Percentiles rank a stretch among this genome's conserved stretches.
Evolutionary conservation across 2,113 vertebrate species (phyloP).

Genomic region (Loxodonta africana): DNA sequence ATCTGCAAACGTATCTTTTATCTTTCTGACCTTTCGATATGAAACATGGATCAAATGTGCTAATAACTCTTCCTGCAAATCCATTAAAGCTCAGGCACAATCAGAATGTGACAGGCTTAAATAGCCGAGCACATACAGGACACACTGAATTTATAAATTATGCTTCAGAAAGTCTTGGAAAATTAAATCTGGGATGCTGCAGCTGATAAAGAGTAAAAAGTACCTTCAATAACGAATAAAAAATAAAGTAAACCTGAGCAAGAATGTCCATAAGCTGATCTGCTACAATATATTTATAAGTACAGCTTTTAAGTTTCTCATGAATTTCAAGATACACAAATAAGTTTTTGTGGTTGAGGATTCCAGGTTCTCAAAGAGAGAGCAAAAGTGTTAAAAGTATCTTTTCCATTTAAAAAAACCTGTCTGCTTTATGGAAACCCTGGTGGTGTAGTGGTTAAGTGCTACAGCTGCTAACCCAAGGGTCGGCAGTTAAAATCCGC

Average conservation of each 20-base stretch:
- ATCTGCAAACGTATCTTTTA: slow-evolving; percentile 53
- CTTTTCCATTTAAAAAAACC: not conserved
- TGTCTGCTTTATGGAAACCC: not conserved
- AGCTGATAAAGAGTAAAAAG: not conserved
- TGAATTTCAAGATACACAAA: not conserved
- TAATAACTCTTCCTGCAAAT: slow-evolving; percentile 33
- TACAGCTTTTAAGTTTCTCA: not conserved
- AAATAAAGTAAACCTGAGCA: not conserved
- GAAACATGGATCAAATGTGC: slow-evolving; percentile 39
- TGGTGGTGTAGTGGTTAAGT: no score
- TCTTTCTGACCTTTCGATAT: slow-evolving; percentile 44
- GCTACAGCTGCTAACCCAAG: no score
- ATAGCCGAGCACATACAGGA: not conserved
- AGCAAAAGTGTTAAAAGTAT: not conserved
- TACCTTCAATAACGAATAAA: not conserved
- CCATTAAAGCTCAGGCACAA: slow-evolving; percentile 10
- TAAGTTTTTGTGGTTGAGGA: not conserved
- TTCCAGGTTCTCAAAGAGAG: not conserved
- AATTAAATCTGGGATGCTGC: slow-evolving; percentile 27
- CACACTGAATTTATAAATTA: not conserved
- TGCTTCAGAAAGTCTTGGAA: not conserved
- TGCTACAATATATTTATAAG: not conserved
- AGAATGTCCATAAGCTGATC: not conserved
- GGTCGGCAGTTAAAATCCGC: no score
- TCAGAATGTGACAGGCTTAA: slow-evolving; percentile 33